These are phyloP conservation scores for Otocyon megalotis DNA, from an alignment of 2,113 vertebrate genomes.

Conservation along the genomic window DNA sequence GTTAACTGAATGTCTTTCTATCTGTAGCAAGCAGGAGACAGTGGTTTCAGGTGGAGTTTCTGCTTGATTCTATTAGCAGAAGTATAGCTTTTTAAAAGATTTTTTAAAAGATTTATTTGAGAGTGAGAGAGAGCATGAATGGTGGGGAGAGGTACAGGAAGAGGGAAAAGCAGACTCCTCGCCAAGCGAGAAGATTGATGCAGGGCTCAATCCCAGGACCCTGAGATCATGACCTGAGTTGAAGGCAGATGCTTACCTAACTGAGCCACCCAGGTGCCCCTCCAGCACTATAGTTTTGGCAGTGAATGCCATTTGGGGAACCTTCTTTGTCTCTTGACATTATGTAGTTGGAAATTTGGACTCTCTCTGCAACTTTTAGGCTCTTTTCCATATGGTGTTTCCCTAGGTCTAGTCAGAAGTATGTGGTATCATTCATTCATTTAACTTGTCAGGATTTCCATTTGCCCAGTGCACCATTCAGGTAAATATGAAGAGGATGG, in stretches of 20 bases:
- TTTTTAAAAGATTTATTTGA: too few relatives aligned
- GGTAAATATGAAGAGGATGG: not conserved
- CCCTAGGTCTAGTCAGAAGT: conserved; percentile 8
- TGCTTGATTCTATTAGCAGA: not conserved
- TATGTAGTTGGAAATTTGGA: not conserved
- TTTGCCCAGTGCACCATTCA: fast-evolving
- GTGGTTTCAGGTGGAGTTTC: conserved; percentile 52
- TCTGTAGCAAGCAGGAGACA: conserved; percentile 40
- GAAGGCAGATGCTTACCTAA: too few relatives aligned
- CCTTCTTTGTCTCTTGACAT: not conserved
- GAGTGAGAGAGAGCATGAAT: too few relatives aligned
- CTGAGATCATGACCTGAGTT: too few relatives aligned
- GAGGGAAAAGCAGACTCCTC: too few relatives aligned
- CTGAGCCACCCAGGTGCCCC: too few relatives aligned
- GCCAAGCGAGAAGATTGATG: too few relatives aligned
- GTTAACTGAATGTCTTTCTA: conserved; percentile 73
- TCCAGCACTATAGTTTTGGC: not conserved
- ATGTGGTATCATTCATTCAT: conserved; percentile 57
- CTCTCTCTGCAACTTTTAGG: not conserved
- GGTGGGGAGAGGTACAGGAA: too few relatives aligned
- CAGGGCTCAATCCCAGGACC: too few relatives aligned
- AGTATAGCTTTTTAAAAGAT: too few relatives aligned
- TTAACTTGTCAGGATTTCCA: conserved; percentile 68
- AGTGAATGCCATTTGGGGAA: not conserved
- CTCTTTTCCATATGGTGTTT: not conserved